Evolutionary conservation across 2,797 vertebrate species (phyloP), one percentile per base, ranked within the genome.

Genomic region (Enteromius paludinosus): DNA sequence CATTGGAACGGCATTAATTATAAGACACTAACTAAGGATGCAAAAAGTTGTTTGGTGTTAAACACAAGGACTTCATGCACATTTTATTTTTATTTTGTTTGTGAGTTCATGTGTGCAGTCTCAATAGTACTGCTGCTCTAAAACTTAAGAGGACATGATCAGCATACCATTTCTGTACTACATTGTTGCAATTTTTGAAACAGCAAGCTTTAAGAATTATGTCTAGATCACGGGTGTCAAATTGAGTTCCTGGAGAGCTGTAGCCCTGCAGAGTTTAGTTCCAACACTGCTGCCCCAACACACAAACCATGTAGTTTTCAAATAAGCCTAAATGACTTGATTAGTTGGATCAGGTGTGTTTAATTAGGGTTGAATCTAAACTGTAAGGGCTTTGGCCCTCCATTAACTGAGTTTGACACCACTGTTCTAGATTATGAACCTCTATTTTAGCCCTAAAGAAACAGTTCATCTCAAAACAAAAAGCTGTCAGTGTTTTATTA

Each of bases 191-290:
- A 56, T 41, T n/a, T 3, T 35, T 56, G 78, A 75, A 66, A 54
- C 70, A 47, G 15, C 54, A 61, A 43, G 81, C 76, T 47, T 86
- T 76, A 84, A n/a, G 43, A 65, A 86, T 86, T 54, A 82, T 35
- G 18, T 12, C 41, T 43, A 43, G 41, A 43, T 43, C 41, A 43
- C 3, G 41, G 41, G 41, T 43, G 41, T 43, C 10, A 43, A 43
- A 43, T 43, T 43, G 10, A 43, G 41, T 43, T 43, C 41, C 41
- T 10, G 10, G 10, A 11, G 41, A 10, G 41, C 41, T 10, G 10
- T 43, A 43, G 41, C 41, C 10, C 41, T 43, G 41, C 41, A 43
- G 38, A 10, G 41, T 11, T 43, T 3, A 43, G 41, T 43, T 43
- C 41, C 41, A 43, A 11, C 10, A 11, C 41, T 43, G 41, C 41